These are phyloP conservation scores for Hanleya hanleyi DNA, from an alignment of 2,888 invertebrate genomes.

Conservation along the genomic window DNA sequence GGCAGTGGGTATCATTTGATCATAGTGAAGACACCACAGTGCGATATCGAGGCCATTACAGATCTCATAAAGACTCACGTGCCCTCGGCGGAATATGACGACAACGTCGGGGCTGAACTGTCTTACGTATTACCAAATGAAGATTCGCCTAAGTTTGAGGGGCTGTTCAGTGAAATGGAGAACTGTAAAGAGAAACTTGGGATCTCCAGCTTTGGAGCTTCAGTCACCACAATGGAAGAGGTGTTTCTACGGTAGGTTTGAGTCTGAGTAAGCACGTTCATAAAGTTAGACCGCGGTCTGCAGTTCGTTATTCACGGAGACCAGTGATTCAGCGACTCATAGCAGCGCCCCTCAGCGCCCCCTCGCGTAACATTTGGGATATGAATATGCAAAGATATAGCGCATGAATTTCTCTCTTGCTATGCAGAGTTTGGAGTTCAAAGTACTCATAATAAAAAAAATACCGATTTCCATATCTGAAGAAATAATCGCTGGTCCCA, in stretches of 20 bases:
- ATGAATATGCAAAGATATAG: too few relatives aligned
- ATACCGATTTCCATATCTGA: too few relatives aligned
- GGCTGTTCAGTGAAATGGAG: slow-evolving; percentile 62
- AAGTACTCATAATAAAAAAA: too few relatives aligned
- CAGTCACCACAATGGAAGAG: slow-evolving; percentile 91
- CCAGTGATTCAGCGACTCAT: too few relatives aligned
- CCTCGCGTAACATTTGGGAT: too few relatives aligned
- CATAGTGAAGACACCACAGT: slow-evolving; percentile 77
- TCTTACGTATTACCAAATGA: slow-evolving; percentile 66
- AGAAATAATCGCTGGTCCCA: too few relatives aligned
- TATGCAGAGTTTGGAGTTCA: too few relatives aligned
- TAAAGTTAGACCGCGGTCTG: too few relatives aligned
- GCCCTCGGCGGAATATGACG: slow-evolving; percentile 79
- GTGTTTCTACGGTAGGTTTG: slow-evolving; percentile 76
- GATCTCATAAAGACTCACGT: slow-evolving; percentile 79
- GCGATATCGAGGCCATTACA: slow-evolving; percentile 76
- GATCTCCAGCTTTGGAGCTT: slow-evolving; percentile 86
- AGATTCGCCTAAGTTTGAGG: slow-evolving; percentile 55
- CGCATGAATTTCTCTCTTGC: too few relatives aligned
- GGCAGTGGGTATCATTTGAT: slow-evolving; percentile 87
- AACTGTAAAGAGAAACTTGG: slow-evolving; percentile 76
- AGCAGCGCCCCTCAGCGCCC: too few relatives aligned
- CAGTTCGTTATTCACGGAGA: too few relatives aligned
- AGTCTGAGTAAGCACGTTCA: too few relatives aligned
- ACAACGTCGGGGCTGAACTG: slow-evolving; percentile 67